phyloP scores from a whole-genome alignment of 2,797 vertebrate genomes.

The Sorex maritimensis region DNA sequence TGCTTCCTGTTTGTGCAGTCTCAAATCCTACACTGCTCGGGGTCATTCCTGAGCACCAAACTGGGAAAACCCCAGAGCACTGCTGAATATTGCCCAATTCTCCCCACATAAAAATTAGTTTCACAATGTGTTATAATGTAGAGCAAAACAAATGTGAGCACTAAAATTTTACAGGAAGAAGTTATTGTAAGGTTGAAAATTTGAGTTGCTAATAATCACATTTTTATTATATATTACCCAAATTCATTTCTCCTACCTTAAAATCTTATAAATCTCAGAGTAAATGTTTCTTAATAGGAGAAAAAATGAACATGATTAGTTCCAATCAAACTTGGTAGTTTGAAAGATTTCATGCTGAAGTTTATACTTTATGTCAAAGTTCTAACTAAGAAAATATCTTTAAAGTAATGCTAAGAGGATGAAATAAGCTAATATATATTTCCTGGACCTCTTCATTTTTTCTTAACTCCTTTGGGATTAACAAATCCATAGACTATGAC shows the following conservation, averaged over 20 bases:
- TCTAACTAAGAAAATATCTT: background rate
- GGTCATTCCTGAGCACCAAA: no score
- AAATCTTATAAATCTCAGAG: background rate
- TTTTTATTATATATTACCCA: background rate
- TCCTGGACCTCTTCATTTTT: background rate
- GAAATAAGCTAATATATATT: background rate
- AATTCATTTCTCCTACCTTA: no score
- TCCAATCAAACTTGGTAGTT: background rate
- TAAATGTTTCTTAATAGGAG: background rate
- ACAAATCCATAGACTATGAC: background rate
- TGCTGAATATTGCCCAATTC: no score
- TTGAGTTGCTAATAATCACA: background rate
- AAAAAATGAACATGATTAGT: background rate
- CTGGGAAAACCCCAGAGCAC: no score
- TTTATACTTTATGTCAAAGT: background rate
- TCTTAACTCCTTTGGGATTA: background rate
- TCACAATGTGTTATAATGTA: background rate
- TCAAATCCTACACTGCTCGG: background rate
- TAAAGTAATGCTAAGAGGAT: slow-evolving; percentile 4
- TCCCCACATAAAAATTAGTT: no score
- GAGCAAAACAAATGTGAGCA: background rate
- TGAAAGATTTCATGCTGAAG: background rate
- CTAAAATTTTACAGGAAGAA: background rate
- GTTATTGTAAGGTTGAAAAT: background rate
- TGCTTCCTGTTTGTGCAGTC: background rate